Base-by-base conservation (phyloP, 2,797 vertebrate genomes). In the Takifugu ocellatus region DNA sequence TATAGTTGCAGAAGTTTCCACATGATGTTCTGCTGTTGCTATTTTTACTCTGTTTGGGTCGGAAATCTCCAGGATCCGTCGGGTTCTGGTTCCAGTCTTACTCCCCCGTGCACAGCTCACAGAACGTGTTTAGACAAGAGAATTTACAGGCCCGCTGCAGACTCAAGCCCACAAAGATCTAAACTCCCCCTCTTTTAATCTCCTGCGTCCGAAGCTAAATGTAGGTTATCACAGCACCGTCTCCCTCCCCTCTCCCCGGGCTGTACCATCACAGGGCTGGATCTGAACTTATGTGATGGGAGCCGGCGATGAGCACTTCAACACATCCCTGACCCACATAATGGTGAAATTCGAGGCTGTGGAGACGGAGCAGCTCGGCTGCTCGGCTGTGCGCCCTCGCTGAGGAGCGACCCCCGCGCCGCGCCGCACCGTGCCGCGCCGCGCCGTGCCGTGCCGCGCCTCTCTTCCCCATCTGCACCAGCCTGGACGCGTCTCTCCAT, bases 241-340 rank as follows among this genome's bases (percentile, higher is more conserved):
- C 61, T 44, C 62, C 12, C 63, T 56, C 52, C 25, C 51, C 80
- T 75, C 70, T 61, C 49, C 49, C 47, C 59, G 78, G 79, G 68
- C 67, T 51, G 73, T 74, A 77, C 83, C 80, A 79, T 70, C 71
- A 61, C 65, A 66, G 50, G 63, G 62, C 63, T 64, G 66, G 58
- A 56, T 60, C 47, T 61, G 25, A 77, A 84, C 63, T 66, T 56
- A 70, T 56, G 68, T 60, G 76, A 75, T 70, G 71, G 74, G 74
- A 72, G 59, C 63, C 36, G 59, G 45, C 66, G 77, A 82, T 75
- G 66, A 88, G 89, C 87, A 64, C 85, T 88, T 88, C 63, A 88
- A 90, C 87, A 64, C 78, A 88, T 85, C 76, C 17, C 15, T 90
- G 90, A 90, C 89, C 89, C 88, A 90, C 72, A 87, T 91, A 77